These are phyloP conservation scores for Pammene aurita DNA, from an alignment of 2,888 invertebrate species.

Conservation along the genomic window DNA sequence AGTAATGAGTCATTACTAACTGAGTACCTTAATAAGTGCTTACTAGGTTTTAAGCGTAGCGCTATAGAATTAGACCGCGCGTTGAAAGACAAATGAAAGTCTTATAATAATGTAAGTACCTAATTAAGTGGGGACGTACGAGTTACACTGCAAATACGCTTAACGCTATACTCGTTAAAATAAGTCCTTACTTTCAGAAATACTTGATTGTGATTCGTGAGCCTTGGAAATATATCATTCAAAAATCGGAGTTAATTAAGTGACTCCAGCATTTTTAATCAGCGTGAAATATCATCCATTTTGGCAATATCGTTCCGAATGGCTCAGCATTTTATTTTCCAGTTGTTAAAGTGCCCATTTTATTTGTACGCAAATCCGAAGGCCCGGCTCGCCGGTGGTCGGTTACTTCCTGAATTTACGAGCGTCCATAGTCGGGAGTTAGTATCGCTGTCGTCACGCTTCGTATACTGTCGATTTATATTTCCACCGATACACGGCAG, in stretches of 20 bases:
- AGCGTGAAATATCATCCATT: slow-evolving; percentile 32
- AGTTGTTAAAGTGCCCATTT: slow-evolving; percentile 71
- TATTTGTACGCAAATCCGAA: slow-evolving; percentile 77
- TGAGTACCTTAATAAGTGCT: no score
- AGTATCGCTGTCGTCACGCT: slow-evolving; percentile 75
- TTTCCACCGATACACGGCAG: slow-evolving; percentile 58
- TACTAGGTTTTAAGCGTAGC: not conserved
- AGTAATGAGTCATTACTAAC: no score
- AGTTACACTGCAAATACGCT: no score
- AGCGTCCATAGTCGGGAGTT: slow-evolving; percentile 67
- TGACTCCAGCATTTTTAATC: slow-evolving; percentile 22
- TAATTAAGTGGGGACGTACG: no score
- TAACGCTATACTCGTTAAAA: no score
- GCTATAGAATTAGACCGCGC: no score
- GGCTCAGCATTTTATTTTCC: slow-evolving; percentile 63
- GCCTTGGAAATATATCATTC: not conserved
- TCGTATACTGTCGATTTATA: slow-evolving; percentile 75
- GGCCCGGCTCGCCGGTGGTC: slow-evolving; percentile 65
- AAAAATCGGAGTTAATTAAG: slow-evolving; percentile 1
- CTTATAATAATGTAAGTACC: no score
- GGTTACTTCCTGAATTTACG: slow-evolving; percentile 75
- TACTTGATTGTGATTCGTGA: no score
- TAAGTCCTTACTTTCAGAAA: no score
- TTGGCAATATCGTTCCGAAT: slow-evolving; percentile 48
- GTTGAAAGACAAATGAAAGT: no score